A percentile compares a stretch with the other conserved stretches of the same genome.
Conservation (phyloP, 2,797 vertebrate genomes). For the Xenopus petersii region DNA sequence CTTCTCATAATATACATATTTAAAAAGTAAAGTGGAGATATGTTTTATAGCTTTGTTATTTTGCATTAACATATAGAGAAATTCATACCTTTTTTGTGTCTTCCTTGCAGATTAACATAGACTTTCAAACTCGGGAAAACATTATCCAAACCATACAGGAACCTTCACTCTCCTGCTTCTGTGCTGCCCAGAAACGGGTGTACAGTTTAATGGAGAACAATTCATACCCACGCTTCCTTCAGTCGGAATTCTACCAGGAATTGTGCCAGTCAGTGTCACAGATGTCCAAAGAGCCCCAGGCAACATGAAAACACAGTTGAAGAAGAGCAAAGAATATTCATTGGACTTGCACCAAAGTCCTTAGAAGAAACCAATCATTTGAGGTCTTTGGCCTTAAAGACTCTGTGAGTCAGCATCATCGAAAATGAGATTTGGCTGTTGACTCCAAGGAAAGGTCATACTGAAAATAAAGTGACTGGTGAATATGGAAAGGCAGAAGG, state of each 20-base stretch:
- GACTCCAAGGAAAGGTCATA: constrained; percentile 14
- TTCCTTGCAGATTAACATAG: constrained; percentile 82
- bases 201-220: constrained; percentile 91
- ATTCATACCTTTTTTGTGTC: neutral
- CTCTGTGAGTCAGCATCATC: neutral
- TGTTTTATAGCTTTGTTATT: too few species aligned
- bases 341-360: neutral
- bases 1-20: too few species aligned
- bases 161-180: constrained; percentile 73
- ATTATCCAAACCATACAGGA: constrained; percentile 74
- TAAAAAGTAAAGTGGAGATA: too few species aligned
- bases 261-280: constrained; percentile 64
- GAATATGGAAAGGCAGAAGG: constrained; percentile 28
- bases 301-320: constrained; percentile 54
- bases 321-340: neutral
- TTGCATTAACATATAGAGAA: too few species aligned
- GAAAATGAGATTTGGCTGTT: constrained; percentile 28
- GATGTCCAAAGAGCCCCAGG: constrained; percentile 54
- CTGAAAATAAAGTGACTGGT: constrained; percentile 10
- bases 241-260: constrained; percentile 81
- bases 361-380: neutral
- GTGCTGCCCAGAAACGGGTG: constrained; percentile 76
- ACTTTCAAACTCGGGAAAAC: constrained; percentile 77
- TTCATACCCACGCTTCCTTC: constrained; percentile 82
- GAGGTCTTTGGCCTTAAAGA: constrained; percentile 6